phyloP scores from a whole-genome alignment of 2,888 invertebrate genomes.

The Rapana venosa region DNA sequence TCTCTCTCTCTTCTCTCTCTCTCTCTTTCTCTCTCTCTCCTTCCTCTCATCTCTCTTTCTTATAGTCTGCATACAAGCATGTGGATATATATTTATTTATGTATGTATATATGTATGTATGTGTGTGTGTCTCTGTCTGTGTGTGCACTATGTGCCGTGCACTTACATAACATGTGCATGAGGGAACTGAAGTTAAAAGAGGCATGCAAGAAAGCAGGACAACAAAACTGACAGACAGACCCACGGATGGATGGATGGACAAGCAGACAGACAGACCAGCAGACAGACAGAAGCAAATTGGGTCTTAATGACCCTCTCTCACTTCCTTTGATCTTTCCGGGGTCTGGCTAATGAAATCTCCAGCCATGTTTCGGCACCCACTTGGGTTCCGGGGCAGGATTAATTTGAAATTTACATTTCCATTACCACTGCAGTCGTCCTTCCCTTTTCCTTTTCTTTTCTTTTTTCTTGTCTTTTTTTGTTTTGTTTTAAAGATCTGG shows the following conservation, averaged over 20 bases:
- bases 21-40: not conserved
- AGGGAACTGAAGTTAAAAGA: not conserved
- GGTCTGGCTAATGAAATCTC: not conserved
- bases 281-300: not conserved
- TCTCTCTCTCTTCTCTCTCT: not conserved
- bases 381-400: not conserved
- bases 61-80: not conserved
- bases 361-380: not conserved
- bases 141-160: not conserved
- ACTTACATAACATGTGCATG: not conserved
- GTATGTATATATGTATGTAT: not conserved
- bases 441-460: too few species aligned
- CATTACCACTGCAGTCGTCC: not conserved
- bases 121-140: not conserved
- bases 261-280: not conserved
- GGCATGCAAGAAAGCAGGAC: not conserved
- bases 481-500: not conserved
- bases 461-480: too few species aligned
- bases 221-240: not conserved
- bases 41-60: not conserved
- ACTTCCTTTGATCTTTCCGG: not conserved
- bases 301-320: not conserved
- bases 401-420: slow-evolving; percentile 16
- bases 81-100: not conserved
- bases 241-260: not conserved